A percentile compares a stretch with the other conserved stretches of the same genome.
phyloP scores from a whole-genome alignment of 2,797 vertebrate species.

The Enteromius unitaeniatus region DNA sequence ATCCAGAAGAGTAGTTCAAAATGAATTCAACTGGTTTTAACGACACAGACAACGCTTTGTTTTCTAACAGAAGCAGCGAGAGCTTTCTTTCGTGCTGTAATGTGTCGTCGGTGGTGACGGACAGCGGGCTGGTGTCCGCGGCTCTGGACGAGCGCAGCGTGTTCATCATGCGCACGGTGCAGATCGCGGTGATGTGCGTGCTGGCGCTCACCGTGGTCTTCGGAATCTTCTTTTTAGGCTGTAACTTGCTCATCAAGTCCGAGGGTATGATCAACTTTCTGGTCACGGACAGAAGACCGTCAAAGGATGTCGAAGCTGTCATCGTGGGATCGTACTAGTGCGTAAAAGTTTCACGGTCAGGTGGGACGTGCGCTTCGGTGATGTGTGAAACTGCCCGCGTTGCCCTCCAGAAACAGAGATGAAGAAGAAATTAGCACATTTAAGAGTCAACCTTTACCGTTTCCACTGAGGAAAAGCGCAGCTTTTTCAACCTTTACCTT shows the following conservation, averaged over 20 bases:
- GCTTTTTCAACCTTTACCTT: too few relatives aligned
- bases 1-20: conserved; percentile 55
- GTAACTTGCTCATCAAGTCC: conserved; percentile 98
- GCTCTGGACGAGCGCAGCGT: conserved; percentile 89
- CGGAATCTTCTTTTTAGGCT: conserved; percentile 97
- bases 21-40: conserved; percentile 85
- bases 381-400: neutral
- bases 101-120: conserved; percentile 89
- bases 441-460: neutral
- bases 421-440: neutral
- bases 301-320: conserved; percentile 92
- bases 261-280: conserved; percentile 99
- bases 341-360: conserved; percentile 10
- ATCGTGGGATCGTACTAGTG: conserved; percentile 88
- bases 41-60: conserved; percentile 80
- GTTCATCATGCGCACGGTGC: conserved; percentile 92
- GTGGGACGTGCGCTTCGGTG: neutral
- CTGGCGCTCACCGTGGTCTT: conserved; percentile 96
- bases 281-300: conserved; percentile 92
- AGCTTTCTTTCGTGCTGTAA: conserved; percentile 85
- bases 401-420: neutral
- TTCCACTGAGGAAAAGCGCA: neutral
- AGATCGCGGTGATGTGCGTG: conserved; percentile 98
- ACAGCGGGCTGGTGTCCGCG: conserved; percentile 82
- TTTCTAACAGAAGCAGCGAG: conserved; percentile 81